These are phyloP conservation scores for Lycia hirtaria DNA, from an alignment of 2,888 invertebrate species.

Conservation along the genomic window DNA sequence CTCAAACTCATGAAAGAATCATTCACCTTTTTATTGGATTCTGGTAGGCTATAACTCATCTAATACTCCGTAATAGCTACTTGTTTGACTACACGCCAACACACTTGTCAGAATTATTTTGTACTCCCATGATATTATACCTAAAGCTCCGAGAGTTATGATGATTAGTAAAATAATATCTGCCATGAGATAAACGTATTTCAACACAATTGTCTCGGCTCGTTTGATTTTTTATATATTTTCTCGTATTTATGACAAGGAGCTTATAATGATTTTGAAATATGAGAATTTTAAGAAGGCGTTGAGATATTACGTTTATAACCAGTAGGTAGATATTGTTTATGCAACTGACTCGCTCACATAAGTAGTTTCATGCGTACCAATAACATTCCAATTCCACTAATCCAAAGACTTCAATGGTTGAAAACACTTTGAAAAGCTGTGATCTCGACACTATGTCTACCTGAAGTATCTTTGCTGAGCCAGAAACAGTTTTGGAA, in stretches of 20 bases:
- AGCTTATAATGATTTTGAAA: conserved; percentile 13
- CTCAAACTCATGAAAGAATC: conserved; percentile 13
- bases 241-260: conserved; percentile 14
- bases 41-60: conserved; percentile 12
- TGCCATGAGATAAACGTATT: conserved; percentile 22
- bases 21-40: conserved; percentile 23
- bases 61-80: conserved; percentile 12
- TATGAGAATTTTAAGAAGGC: conserved; percentile 1
- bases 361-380: no score
- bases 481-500: no score
- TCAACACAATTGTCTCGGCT: conserved; percentile 17
- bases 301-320: background rate
- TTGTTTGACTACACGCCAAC: conserved; percentile 28
- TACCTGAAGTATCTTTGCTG: no score
- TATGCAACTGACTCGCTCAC: no score
- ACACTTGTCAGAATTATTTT: conserved; percentile 41
- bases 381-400: no score
- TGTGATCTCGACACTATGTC: no score
- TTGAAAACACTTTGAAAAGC: no score
- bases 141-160: conserved; percentile 24
- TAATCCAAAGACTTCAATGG: no score
- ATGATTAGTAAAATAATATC: conserved; percentile 25
- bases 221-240: conserved; percentile 21
- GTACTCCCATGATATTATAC: conserved; percentile 27
- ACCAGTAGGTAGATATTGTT: no score